Conservation (phyloP, 2,888 invertebrate species). For the Cactoblastis cactorum region DNA sequence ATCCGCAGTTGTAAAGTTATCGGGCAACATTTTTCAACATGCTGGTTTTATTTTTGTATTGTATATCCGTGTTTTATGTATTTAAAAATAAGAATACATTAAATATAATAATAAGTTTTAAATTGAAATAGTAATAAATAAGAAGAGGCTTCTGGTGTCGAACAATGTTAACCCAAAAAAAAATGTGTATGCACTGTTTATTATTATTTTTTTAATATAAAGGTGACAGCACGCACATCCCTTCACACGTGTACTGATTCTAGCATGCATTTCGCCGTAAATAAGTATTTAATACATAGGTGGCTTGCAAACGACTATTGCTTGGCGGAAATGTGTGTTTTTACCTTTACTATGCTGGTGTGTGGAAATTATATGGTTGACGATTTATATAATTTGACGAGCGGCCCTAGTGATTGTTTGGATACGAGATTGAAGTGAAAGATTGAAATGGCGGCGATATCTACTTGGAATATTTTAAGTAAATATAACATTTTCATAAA, state of each 20-base stretch:
- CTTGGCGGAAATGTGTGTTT: constrained; percentile 3
- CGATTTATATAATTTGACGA: neutral
- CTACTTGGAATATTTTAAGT: neutral
- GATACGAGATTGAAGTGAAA: neutral
- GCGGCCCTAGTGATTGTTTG: neutral
- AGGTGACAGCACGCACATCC: constrained; percentile 4
- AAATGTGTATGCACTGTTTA: neutral
- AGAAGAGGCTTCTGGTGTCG: neutral
- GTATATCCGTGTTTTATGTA: no score
- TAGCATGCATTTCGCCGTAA: neutral
- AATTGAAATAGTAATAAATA: neutral
- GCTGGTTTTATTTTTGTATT: no score
- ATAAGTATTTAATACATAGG: neutral
- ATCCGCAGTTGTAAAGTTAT: no score
- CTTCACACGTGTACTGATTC: neutral
- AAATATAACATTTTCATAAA: no score
- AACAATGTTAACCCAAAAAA: neutral
- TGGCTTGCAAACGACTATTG: neutral
- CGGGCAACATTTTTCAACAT: no score
- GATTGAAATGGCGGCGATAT: neutral
- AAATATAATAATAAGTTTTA: neutral
- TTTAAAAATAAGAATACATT: no score
- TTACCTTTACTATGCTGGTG: neutral
- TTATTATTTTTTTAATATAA: neutral
- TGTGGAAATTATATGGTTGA: neutral